Evolutionary conservation across 2,888 invertebrate genomes (phyloP).

Genomic region (Cantharis rufa): DNA sequence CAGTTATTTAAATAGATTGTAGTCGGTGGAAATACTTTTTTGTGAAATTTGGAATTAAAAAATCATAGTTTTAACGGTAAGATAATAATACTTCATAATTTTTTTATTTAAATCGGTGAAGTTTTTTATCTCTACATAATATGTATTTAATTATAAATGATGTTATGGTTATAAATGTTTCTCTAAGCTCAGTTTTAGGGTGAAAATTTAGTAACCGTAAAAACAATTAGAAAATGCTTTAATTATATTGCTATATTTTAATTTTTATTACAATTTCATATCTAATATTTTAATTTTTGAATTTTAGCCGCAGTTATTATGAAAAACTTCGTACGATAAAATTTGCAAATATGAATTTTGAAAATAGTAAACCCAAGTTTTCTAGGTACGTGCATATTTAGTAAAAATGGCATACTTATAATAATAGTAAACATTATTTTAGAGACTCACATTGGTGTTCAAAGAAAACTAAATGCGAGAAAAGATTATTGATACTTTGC

Average conservation of each 20-base stretch:
- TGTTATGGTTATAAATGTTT: no score
- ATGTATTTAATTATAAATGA: not conserved
- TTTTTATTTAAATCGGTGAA: not conserved
- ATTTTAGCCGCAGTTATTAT: not conserved
- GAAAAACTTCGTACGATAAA: not conserved
- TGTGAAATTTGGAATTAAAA: not conserved
- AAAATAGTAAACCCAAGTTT: not conserved
- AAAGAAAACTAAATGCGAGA: constrained; percentile 72
- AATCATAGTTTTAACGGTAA: not conserved
- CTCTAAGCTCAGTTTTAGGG: not conserved
- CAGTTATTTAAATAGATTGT: not conserved
- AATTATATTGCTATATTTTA: no score
- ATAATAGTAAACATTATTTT: constrained; percentile 45
- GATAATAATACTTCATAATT: not conserved
- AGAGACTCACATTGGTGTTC: constrained; percentile 84
- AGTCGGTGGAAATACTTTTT: not conserved
- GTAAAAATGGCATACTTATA: not conserved
- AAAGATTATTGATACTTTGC: constrained; percentile 65
- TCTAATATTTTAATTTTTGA: not conserved
- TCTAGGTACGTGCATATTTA: not conserved
- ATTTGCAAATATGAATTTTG: not conserved
- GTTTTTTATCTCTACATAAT: not conserved
- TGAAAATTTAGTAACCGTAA: not conserved
- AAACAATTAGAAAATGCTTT: no score
- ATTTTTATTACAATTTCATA: no score